phyloP scores from a whole-genome alignment of 2,113 vertebrate genomes.

The Oreochromis tanganicae region DNA sequence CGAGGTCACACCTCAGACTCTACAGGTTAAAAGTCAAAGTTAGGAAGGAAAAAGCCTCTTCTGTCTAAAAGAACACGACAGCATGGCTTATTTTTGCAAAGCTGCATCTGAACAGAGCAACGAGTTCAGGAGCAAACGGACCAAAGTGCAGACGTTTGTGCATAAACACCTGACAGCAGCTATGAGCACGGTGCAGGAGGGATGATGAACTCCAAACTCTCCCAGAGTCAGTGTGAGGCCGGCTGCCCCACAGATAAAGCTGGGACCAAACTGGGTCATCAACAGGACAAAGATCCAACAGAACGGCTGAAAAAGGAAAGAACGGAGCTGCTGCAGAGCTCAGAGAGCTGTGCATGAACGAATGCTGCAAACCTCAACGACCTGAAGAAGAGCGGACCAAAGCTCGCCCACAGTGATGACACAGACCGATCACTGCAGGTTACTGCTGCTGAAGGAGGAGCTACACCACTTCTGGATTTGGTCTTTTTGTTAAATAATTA shows the following conservation, averaged over 20 bases:
- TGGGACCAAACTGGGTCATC: neutral
- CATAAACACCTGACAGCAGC: neutral
- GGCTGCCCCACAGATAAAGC: neutral
- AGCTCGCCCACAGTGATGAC: neutral
- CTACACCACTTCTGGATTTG: neutral
- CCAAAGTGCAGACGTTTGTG: neutral
- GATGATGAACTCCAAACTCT: neutral
- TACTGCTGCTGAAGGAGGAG: neutral
- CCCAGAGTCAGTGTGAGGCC: neutral
- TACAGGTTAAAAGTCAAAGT: neutral
- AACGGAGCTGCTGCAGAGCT: neutral
- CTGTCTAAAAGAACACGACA: neutral
- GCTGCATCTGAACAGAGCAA: neutral
- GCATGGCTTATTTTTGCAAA: neutral
- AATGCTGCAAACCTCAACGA: neutral
- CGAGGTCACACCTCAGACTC: neutral
- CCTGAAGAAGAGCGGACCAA: neutral
- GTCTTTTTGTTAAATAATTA: neutral
- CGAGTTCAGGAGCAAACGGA: neutral
- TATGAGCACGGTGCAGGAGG: neutral
- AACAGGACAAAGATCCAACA: neutral
- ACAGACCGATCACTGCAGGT: fast-evolving
- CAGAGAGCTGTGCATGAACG: neutral
- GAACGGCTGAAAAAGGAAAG: neutral
- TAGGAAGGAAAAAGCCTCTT: neutral